Conservation (phyloP, 2,113 vertebrate species). For the Sylvia atricapilla region DNA sequence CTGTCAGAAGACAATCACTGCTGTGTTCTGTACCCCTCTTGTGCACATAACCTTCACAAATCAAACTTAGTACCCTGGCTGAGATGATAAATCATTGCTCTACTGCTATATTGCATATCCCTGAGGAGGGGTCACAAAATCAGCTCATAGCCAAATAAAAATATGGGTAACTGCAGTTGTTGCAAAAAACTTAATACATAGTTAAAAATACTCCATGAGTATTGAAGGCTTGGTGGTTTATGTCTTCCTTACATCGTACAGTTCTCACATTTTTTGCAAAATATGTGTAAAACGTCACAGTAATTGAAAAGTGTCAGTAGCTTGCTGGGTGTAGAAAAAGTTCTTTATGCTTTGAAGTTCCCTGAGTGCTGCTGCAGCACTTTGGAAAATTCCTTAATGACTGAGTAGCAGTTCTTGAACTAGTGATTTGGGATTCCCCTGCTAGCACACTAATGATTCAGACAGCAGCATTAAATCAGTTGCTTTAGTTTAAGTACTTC, state of each 20-base stretch:
- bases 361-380: conserved; percentile 33
- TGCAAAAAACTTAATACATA: not conserved
- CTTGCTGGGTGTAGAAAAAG: not conserved
- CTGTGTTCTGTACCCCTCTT: not conserved
- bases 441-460: conserved; percentile 35
- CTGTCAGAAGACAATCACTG: not conserved
- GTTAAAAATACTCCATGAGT: not conserved
- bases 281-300: not conserved
- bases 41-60: not conserved
- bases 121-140: not conserved
- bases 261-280: not conserved
- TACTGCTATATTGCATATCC: not conserved
- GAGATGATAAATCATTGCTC: not conserved
- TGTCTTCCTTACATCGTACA: not conserved
- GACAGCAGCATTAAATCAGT: conserved; percentile 52
- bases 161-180: not conserved
- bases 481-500: conserved; percentile 44
- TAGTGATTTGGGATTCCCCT: conserved; percentile 39
- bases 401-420: conserved; percentile 18
- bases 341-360: conserved; percentile 18
- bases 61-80: not conserved
- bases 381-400: conserved; percentile 37
- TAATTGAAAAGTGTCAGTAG: not conserved
- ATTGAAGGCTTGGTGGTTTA: not conserved
- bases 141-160: not conserved